A percentile compares a stretch with the other conserved stretches of the same genome.
Evolutionary conservation across 2,888 invertebrate genomes (phyloP).

Genomic region (Trachelus troglodyta): DNA sequence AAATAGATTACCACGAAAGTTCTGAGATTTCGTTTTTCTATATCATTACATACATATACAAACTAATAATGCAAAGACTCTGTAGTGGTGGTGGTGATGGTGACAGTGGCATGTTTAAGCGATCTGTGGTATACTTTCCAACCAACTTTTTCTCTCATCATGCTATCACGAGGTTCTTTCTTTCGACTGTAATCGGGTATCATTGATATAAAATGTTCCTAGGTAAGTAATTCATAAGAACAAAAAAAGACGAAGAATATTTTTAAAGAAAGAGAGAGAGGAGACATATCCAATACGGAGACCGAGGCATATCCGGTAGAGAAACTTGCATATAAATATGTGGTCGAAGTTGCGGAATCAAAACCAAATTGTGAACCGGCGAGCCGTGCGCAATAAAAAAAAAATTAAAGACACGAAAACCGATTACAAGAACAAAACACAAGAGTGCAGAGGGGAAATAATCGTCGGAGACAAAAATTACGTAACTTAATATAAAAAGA

Average conservation of each 20-base stretch:
- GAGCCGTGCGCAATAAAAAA: background rate
- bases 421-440: background rate
- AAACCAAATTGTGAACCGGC: background rate
- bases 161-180: background rate
- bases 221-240: slow-evolving; percentile 45
- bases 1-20: background rate
- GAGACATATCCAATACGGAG: background rate
- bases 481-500: background rate
- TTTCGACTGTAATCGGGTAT: background rate
- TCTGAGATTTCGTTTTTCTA: background rate
- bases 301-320: background rate
- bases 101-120: slow-evolving; percentile 56
- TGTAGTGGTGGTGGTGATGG: slow-evolving; percentile 55
- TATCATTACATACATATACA: slow-evolving; percentile 1
- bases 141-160: slow-evolving; percentile 11
- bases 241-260: background rate
- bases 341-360: background rate
- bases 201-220: slow-evolving; percentile 22
- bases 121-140: slow-evolving; percentile 39
- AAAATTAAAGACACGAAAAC: background rate
- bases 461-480: background rate
- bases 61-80: slow-evolving; percentile 23
- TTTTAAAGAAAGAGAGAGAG: background rate
- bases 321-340: background rate
- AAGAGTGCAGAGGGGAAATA: background rate